phyloP scores from a whole-genome alignment of 2,797 vertebrate genomes.

The Vireo griseus region DNA sequence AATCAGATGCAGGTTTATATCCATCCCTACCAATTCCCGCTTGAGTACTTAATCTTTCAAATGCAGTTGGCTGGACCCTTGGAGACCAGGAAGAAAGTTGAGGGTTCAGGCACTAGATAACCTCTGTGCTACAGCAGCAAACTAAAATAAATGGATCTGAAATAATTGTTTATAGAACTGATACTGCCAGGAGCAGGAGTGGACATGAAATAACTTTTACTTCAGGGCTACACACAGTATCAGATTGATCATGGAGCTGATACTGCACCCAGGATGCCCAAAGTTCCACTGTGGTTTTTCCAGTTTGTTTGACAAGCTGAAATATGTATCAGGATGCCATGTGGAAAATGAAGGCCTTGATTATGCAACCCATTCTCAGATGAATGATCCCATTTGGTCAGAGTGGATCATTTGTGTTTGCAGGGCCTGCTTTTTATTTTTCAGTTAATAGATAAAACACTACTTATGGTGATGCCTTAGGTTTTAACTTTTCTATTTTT shows the following conservation, averaged over 20 bases:
- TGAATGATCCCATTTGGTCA: not conserved
- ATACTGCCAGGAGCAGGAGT: not conserved
- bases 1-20: not conserved
- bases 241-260: not conserved
- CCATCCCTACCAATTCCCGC: not conserved
- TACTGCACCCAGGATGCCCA: not conserved
- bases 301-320: not conserved
- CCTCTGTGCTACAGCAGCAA: not conserved
- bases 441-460: not conserved
- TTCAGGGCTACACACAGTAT: not conserved
- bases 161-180: not conserved
- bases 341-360: not conserved
- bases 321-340: not conserved
- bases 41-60: not conserved
- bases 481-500: no score
- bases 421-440: not conserved
- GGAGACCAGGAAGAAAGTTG: not conserved
- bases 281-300: not conserved
- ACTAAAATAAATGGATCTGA: not conserved
- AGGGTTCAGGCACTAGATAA: not conserved
- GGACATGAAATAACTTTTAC: not conserved
- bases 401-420: not conserved
- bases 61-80: not conserved
- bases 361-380: not conserved
- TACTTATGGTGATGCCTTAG: not conserved